Conservation (phyloP, 37 sponge, comb jelly and placozoan genomes). For the Beroe forskalii region DNA sequence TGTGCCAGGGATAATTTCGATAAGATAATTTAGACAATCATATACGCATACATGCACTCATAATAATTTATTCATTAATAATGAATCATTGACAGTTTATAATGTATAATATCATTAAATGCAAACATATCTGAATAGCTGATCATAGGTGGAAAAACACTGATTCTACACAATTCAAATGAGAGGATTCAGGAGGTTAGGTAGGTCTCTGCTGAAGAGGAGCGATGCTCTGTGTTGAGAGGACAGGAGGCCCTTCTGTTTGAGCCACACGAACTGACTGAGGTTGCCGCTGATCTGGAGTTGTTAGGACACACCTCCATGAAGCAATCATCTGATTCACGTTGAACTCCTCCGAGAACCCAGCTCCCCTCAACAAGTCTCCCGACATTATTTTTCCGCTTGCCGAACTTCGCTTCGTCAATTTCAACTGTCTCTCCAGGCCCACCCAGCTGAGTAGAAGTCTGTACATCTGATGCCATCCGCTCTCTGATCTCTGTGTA, state of each 20-base stretch:
- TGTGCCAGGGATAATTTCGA: too few relatives aligned
- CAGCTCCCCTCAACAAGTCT: neutral
- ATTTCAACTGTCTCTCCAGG: conserved; percentile 27
- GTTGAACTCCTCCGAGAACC: conserved; percentile 29
- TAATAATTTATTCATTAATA: too few relatives aligned
- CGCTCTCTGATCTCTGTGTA: neutral
- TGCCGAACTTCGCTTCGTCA: conserved; percentile 45
- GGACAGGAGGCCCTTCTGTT: neutral
- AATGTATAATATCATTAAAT: too few relatives aligned
- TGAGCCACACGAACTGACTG: neutral
- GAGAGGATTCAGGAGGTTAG: neutral
- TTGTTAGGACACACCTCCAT: neutral
- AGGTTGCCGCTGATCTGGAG: neutral
- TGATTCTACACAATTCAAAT: too few relatives aligned
- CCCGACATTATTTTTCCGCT: conserved; percentile 1
- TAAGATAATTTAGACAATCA: too few relatives aligned
- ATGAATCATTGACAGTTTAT: too few relatives aligned
- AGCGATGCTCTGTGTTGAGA: neutral
- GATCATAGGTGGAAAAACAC: too few relatives aligned
- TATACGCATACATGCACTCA: too few relatives aligned
- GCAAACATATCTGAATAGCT: too few relatives aligned
- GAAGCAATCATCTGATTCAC: neutral
- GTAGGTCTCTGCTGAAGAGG: conserved; percentile 1
- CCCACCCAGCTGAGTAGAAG: neutral
- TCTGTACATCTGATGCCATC: conserved; percentile 4